phyloP scores from a whole-genome alignment of 2,797 vertebrate species.

The Danio kyathit region DNA sequence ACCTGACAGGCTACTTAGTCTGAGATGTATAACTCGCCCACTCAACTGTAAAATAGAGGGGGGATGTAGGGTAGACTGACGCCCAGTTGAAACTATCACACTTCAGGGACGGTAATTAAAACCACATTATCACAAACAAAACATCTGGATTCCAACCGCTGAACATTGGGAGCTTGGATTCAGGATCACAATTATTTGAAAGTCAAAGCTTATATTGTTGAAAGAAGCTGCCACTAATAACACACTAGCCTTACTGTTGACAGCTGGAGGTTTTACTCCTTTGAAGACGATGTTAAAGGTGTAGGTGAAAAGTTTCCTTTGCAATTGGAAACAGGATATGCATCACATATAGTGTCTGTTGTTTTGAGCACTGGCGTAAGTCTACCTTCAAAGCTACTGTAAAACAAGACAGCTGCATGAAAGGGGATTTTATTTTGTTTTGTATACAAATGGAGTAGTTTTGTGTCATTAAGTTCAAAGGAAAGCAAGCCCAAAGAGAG shows the following conservation, averaged over 20 bases:
- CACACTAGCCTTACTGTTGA: neutral
- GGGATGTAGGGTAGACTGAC: conserved; percentile 66
- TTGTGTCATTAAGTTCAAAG: conserved; percentile 53
- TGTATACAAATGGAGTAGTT: conserved; percentile 52
- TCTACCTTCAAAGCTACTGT: conserved; percentile 48
- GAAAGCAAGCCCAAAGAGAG: conserved; percentile 35
- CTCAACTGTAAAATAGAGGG: conserved; percentile 69
- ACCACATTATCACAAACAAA: conserved; percentile 80
- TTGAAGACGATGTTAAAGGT: conserved; percentile 30
- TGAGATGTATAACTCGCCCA: conserved; percentile 76
- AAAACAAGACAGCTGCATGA: conserved; percentile 42
- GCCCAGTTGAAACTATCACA: conserved; percentile 73
- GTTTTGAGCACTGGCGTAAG: conserved; percentile 14
- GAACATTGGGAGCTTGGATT: conserved; percentile 20
- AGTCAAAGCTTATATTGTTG: conserved; percentile 25
- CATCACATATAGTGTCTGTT: conserved; percentile 14
- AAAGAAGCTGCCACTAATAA: conserved; percentile 1
- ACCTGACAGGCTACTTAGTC: conserved; percentile 74
- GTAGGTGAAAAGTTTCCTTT: conserved; percentile 18
- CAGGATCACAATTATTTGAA: conserved; percentile 20
- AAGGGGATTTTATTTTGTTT: conserved; percentile 53
- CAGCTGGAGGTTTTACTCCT: neutral
- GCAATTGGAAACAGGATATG: conserved; percentile 8
- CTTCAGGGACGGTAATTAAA: conserved; percentile 81
- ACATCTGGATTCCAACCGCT: conserved; percentile 59